These are phyloP conservation scores for Haemorhous mexicanus DNA, from an alignment of 2,113 vertebrate genomes.

Conservation along the genomic window DNA sequence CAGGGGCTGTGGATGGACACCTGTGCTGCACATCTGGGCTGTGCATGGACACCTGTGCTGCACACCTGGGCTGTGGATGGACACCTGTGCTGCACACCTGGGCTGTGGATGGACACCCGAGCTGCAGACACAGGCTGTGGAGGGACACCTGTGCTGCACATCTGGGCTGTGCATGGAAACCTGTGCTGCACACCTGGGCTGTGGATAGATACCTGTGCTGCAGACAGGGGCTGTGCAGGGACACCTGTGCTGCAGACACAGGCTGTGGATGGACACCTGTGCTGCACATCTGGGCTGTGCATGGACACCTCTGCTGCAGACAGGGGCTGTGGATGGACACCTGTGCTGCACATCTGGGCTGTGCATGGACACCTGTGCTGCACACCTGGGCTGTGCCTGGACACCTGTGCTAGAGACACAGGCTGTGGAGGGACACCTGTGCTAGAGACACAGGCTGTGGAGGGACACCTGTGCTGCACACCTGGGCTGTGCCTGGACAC, in stretches of 20 bases:
- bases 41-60: background rate
- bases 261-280: too few relatives aligned
- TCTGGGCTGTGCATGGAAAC: fast-evolving
- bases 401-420: background rate
- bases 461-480: too few relatives aligned
- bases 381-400: background rate
- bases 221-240: background rate
- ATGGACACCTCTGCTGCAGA: too few relatives aligned
- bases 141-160: background rate
- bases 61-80: background rate
- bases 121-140: background rate
- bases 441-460: background rate
- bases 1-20: fast-evolving
- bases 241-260: too few relatives aligned
- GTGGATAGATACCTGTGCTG: background rate
- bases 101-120: too few relatives aligned
- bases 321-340: too few relatives aligned
- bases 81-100: fast-evolving
- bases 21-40: background rate
- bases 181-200: background rate
- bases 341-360: background rate
- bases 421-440: background rate
- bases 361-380: background rate
- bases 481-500: too few relatives aligned
- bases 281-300: too few relatives aligned